A percentile compares a stretch with the other conserved stretches of the same genome.
Conservation (phyloP, 2,888 invertebrate genomes). For the Eurois occulta region DNA sequence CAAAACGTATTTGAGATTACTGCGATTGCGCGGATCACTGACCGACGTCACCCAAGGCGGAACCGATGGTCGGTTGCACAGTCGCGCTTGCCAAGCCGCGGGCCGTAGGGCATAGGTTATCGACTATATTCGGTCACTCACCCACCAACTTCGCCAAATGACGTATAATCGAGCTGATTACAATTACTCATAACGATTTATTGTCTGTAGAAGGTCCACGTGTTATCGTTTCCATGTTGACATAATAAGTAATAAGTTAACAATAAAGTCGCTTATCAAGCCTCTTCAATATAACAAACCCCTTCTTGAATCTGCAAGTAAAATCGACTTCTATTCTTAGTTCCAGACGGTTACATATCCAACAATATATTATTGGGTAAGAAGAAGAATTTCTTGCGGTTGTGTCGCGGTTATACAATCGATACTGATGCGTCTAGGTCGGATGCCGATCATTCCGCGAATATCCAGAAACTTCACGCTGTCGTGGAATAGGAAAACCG, state of each 20-base stretch:
- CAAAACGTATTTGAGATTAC: constrained; percentile 29
- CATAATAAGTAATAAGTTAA: constrained; percentile 32
- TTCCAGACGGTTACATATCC: not conserved
- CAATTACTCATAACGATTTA: constrained; percentile 33
- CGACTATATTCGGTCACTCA: constrained; percentile 60
- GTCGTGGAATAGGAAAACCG: not conserved
- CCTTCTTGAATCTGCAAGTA: not conserved
- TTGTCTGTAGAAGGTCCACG: constrained; percentile 29
- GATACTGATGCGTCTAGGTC: constrained; percentile 27
- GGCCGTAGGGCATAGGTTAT: constrained; percentile 61
- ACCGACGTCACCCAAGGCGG: constrained; percentile 49
- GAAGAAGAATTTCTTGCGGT: constrained; percentile 44
- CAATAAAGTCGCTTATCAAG: constrained; percentile 12
- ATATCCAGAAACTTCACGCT: constrained; percentile 17
- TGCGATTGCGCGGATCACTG: constrained; percentile 54
- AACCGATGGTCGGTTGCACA: constrained; percentile 31
- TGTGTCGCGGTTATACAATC: constrained; percentile 39
- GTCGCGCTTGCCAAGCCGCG: constrained; percentile 53
- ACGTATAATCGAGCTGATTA: constrained; percentile 41
- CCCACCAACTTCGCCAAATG: constrained; percentile 46
- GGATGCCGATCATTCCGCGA: constrained; percentile 10
- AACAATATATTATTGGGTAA: constrained; percentile 2
- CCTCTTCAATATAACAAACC: not conserved
- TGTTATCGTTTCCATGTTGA: constrained; percentile 44
- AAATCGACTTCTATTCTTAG: constrained; percentile 30